A percentile compares a stretch with the other conserved stretches of the same genome.
Evolutionary conservation across 2,888 invertebrate genomes (phyloP).

Genomic region (Apotomis turbidana): DNA sequence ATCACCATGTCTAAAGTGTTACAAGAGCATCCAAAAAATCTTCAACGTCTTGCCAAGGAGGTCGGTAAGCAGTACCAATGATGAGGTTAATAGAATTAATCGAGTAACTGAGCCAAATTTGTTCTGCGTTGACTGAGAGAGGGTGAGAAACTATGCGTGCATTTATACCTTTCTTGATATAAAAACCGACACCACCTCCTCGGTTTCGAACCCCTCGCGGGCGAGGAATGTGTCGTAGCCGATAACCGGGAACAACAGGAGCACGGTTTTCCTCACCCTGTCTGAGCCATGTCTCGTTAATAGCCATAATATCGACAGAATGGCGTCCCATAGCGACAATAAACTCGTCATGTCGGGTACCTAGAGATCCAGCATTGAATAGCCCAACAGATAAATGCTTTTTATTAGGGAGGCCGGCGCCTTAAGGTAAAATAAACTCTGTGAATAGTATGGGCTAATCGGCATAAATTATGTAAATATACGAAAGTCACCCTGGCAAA

Average conservation of each 20-base stretch:
- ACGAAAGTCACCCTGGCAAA: neutral
- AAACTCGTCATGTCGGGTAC: constrained; percentile 46
- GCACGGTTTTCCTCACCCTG: constrained; percentile 45
- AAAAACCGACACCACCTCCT: constrained; percentile 34
- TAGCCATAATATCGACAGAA: constrained; percentile 44
- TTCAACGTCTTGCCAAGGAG: neutral
- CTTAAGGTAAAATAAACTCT: neutral
- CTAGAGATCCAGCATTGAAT: constrained; percentile 46
- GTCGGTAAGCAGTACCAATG: constrained; percentile 6
- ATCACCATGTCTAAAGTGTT: too few relatives aligned
- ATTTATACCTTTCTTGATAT: constrained; percentile 26
- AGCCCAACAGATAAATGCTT: constrained; percentile 31
- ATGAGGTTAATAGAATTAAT: neutral
- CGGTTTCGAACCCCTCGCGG: constrained; percentile 32
- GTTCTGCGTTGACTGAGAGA: constrained; percentile 5
- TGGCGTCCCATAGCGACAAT: constrained; percentile 39
- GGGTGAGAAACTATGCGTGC: constrained; percentile 7
- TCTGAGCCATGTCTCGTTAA: constrained; percentile 48
- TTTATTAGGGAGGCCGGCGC: neutral
- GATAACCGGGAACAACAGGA: constrained; percentile 45
- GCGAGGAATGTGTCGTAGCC: constrained; percentile 43
- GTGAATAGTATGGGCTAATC: neutral
- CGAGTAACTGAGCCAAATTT: constrained; percentile 18
- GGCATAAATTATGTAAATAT: neutral
- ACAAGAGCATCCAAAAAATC: too few relatives aligned